These are phyloP conservation scores for Cosmia pyralina DNA, from an alignment of 2,888 invertebrate species.

Conservation along the genomic window DNA sequence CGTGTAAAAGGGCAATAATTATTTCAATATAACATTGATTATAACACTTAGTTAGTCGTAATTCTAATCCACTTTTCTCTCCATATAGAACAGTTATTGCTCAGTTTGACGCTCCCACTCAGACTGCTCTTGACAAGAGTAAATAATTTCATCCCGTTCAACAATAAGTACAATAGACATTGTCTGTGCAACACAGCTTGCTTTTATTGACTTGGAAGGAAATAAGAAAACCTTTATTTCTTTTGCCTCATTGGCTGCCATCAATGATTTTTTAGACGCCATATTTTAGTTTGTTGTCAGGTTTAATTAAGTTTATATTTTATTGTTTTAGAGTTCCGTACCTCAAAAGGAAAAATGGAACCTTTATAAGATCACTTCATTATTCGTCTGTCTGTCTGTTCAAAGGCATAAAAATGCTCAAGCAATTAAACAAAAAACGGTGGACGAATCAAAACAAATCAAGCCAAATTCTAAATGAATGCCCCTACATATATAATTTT, in stretches of 20 bases:
- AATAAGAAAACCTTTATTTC: slow-evolving; percentile 10
- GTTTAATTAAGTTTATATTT: not conserved
- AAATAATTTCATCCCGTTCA: slow-evolving; percentile 44
- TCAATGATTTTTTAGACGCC: not conserved
- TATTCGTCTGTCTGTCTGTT: too few species aligned
- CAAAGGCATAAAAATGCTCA: not conserved
- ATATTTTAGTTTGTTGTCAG: not conserved
- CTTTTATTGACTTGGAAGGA: slow-evolving; percentile 36
- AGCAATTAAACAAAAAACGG: not conserved
- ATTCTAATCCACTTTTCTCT: not conserved
- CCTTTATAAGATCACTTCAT: too few species aligned
- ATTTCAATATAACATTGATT: too few species aligned
- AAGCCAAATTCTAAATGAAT: slow-evolving; percentile 11
- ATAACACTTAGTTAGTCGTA: too few species aligned
- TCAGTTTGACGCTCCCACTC: slow-evolving; percentile 7
- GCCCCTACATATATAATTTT: slow-evolving; percentile 10
- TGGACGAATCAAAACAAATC: not conserved
- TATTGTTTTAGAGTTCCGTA: not conserved
- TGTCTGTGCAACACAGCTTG: slow-evolving; percentile 25
- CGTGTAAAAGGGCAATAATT: not conserved
- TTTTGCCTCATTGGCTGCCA: not conserved
- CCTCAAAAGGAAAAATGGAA: too few species aligned
- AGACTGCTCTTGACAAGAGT: slow-evolving; percentile 11
- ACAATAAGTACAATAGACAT: slow-evolving; percentile 46
- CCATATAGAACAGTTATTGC: not conserved